Evolutionary conservation across 2,888 invertebrate genomes (phyloP), one percentile per base, ranked within the genome.

Genomic region (Microctonus hyperodae): DNA sequence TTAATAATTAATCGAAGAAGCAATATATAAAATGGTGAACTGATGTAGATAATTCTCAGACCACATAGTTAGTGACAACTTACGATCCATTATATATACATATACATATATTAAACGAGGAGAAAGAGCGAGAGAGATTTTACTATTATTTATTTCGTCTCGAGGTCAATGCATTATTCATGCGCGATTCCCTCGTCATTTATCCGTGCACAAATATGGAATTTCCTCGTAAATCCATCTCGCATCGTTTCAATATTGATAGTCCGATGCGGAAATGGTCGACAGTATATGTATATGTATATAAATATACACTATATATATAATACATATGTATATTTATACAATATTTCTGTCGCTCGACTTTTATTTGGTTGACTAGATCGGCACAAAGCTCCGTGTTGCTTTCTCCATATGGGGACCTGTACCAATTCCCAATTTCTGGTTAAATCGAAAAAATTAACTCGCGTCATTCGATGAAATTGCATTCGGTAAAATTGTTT

Each of bases 141-240:
- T 48, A 63, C 69, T 70, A 79, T 78, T 79, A 79, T 78, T 79
- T 77, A 78, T 77, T 76, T 76, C 60, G 67, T 70, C 71, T 40
- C 65, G 72, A 76, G 75, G 76, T 75, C 73, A 70, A 78, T 79
- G 79, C 73, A 79, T 78, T 76, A 79, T 79, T 78, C 79, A 79
- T 79, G 75, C 69, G 68, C 72, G 74, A 76, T 74, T 76, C 74
- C 73, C 74, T 69, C 73, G 76, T 77, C 73, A 73, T 78, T 76
- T 74, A 73, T 74, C 74, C 72, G 70, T 72, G 70, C 70, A 71
- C 73, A 70, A 73, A 75, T 74, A 74, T 73, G 70, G 70, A 71
- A 70, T 75, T 76, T 73, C 69, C 70, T 72, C 73, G 76, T 75
- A 73, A 77, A 79, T 74, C 74, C 72, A 72, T 73, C 71, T 70